Evolutionary conservation across 1,140 invertebrate species (phyloP).

Genomic region (Telenomus remus): DNA sequence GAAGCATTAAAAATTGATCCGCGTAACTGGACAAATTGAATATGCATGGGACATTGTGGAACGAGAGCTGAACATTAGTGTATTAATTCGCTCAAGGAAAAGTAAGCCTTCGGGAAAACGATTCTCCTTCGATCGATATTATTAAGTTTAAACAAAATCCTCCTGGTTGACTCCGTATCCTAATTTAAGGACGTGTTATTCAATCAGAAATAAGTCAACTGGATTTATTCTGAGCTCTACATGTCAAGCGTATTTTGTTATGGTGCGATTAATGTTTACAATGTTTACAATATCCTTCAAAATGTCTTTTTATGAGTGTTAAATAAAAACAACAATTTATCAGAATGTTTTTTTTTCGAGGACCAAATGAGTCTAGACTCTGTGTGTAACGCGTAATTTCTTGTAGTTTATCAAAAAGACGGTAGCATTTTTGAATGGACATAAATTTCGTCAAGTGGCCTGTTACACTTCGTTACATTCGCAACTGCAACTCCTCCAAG

Average conservation of each 20-base stretch:
- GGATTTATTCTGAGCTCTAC: neutral
- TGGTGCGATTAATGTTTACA: neutral
- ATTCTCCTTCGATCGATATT: conserved; percentile 27
- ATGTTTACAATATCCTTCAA: too few relatives aligned
- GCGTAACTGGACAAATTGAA: conserved; percentile 4
- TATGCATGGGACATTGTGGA: conserved; percentile 5
- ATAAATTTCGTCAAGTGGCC: conserved; percentile 7
- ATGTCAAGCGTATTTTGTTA: neutral
- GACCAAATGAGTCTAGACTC: neutral
- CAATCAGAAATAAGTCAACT: neutral
- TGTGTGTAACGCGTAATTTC: neutral
- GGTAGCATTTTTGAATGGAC: neutral
- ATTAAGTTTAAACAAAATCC: conserved; percentile 12
- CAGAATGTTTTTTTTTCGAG: neutral
- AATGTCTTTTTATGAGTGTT: too few relatives aligned
- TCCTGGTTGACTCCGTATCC: neutral
- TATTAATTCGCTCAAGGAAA: conserved; percentile 25
- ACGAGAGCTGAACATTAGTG: conserved; percentile 11
- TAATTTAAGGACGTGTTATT: conserved; percentile 3
- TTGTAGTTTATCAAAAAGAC: neutral
- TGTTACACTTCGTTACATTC: neutral
- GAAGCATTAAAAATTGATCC: conserved; percentile 14
- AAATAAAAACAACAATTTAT: too few relatives aligned
- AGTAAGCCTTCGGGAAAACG: conserved; percentile 28
- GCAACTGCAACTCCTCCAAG: neutral